Percentiles rank a stretch among this genome's conserved stretches.
Evolutionary conservation across 2,888 invertebrate species (phyloP).

Genomic region (Craniophora ligustri): DNA sequence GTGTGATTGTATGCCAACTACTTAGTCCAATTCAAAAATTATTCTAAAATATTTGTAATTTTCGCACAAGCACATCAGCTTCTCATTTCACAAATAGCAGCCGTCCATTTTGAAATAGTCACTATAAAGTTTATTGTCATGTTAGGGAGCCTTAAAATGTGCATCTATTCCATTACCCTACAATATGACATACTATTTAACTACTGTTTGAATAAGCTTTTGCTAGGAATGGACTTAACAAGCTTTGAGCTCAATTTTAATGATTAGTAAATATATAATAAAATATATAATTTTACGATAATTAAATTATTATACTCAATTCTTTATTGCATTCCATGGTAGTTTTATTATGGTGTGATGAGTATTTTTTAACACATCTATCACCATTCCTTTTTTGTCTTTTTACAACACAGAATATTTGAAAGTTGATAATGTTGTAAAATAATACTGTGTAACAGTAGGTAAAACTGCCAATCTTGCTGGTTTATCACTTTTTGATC

Average conservation of each 20-base stretch:
- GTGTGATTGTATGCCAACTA: constrained; percentile 18
- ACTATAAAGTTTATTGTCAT: constrained; percentile 20
- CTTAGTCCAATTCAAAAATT: constrained; percentile 35
- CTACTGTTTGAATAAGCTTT: constrained; percentile 31
- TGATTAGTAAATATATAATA: neutral
- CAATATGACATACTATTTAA: constrained; percentile 1
- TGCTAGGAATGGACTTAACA: constrained; percentile 34
- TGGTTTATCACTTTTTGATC: too few relatives aligned
- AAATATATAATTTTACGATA: too few relatives aligned
- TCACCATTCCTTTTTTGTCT: too few relatives aligned
- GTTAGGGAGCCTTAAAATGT: constrained; percentile 8
- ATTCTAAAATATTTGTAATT: constrained; percentile 26
- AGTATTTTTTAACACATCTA: too few relatives aligned
- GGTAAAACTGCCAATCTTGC: too few relatives aligned
- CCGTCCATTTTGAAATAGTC: constrained; percentile 66
- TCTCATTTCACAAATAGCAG: constrained; percentile 50
- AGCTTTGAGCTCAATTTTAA: constrained; percentile 30
- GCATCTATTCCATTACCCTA: constrained; percentile 8
- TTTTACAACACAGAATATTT: too few relatives aligned
- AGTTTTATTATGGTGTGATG: too few relatives aligned
- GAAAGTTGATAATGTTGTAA: too few relatives aligned
- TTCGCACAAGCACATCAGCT: constrained; percentile 48
- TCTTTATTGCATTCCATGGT: too few relatives aligned
- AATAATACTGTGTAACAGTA: too few relatives aligned
- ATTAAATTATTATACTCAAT: too few relatives aligned